phyloP scores from a whole-genome alignment of 1,140 invertebrate genomes.

The Drosophila suzukii region DNA sequence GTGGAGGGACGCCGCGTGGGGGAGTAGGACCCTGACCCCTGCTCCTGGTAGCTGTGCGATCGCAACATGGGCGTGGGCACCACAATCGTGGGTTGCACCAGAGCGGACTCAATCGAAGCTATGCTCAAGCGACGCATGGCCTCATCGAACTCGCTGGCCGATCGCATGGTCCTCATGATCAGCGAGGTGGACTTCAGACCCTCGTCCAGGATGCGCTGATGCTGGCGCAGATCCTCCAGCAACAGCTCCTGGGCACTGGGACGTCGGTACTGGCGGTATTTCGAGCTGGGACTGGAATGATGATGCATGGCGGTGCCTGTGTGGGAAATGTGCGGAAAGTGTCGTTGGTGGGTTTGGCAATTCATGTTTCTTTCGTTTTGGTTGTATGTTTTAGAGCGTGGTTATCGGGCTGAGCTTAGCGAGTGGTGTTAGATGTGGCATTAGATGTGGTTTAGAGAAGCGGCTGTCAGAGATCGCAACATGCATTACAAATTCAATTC shows the following conservation, averaged over 20 bases:
- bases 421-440: conserved; percentile 47
- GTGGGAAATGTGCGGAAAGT: conserved; percentile 75
- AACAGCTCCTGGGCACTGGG: conserved; percentile 72
- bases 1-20: conserved; percentile 53
- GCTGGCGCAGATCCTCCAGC: conserved; percentile 72
- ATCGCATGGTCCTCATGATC: conserved; percentile 82
- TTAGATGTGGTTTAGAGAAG: conserved; percentile 54
- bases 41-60: conserved; percentile 77
- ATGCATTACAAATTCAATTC: conserved; percentile 62
- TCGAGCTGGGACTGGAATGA: conserved; percentile 8
- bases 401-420: conserved; percentile 47
- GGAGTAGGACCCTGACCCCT: conserved; percentile 27
- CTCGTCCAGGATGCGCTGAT: conserved; percentile 78
- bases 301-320: conserved; percentile 42
- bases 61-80: conserved; percentile 76
- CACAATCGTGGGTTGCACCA: conserved; percentile 65
- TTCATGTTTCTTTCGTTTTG: conserved; percentile 16
- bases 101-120: conserved; percentile 73
- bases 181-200: conserved; percentile 82
- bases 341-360: conserved; percentile 68
- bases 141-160: conserved; percentile 82
- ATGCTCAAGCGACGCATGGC: conserved; percentile 82
- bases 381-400: conserved; percentile 41
- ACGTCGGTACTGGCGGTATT: conserved; percentile 39
- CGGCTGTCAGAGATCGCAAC: conserved; percentile 45